Evolutionary conservation across 2,888 invertebrate species (phyloP).

Genomic region (Neelides folsomi): DNA sequence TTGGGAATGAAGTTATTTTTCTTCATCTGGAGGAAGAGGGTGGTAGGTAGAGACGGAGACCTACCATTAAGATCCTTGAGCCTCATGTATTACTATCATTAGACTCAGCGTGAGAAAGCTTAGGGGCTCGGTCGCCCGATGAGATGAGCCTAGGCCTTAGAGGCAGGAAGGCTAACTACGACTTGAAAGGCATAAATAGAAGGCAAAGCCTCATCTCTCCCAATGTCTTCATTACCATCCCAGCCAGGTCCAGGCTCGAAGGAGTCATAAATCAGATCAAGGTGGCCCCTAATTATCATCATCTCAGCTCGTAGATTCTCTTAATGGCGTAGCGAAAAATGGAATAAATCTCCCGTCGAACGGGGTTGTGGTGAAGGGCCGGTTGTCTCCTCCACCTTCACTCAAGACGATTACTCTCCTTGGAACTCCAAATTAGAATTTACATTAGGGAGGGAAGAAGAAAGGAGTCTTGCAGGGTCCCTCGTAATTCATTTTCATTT

Average conservation of each 20-base stretch:
- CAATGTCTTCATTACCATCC: constrained; percentile 12
- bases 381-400: neutral
- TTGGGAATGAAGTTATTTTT: neutral
- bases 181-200: too few relatives aligned
- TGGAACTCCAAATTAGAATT: neutral
- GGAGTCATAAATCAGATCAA: constrained; percentile 30
- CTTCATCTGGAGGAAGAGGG: neutral
- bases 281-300: constrained; percentile 23
- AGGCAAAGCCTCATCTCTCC: neutral
- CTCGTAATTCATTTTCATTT: too few relatives aligned
- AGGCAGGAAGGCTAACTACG: neutral
- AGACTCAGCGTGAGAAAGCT: constrained; percentile 28
- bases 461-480: too few relatives aligned
- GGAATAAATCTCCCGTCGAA: constrained; percentile 8
- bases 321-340: constrained; percentile 10
- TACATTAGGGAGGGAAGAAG: too few relatives aligned
- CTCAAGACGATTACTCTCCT: neutral
- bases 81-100: constrained; percentile 22
- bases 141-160: neutral
- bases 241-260: constrained; percentile 10
- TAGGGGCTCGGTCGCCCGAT: constrained; percentile 6
- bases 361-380: too few relatives aligned
- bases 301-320: neutral
- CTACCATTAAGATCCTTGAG: constrained; percentile 21
- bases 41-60: constrained; percentile 11